A percentile compares a stretch with the other conserved stretches of the same genome.
Evolutionary conservation across 1,140 invertebrate species (phyloP).

Genomic region (Mercenaria mercenaria): DNA sequence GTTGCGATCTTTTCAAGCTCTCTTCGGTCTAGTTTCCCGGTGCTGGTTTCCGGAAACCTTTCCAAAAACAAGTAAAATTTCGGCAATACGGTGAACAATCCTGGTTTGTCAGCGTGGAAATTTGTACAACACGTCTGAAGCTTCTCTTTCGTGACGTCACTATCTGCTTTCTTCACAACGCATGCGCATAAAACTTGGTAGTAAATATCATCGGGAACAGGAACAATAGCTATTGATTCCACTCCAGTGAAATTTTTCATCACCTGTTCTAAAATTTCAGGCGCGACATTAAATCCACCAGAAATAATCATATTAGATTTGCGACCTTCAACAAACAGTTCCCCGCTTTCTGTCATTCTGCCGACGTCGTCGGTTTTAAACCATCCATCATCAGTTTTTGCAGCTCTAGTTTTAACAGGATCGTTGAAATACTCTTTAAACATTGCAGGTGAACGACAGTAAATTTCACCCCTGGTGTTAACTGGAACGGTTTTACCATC

Average conservation of each 20-base stretch:
- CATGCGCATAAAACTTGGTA: constrained; percentile 47
- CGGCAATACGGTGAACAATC: constrained; percentile 29
- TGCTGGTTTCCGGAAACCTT: constrained; percentile 31
- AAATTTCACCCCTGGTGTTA: background rate
- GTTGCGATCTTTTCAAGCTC: background rate
- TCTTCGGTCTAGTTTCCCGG: background rate
- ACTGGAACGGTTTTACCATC: constrained; percentile 2
- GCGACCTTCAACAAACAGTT: constrained; percentile 45
- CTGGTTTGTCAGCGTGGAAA: constrained; percentile 23
- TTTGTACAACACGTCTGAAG: background rate
- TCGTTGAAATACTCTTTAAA: constrained; percentile 72
- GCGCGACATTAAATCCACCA: constrained; percentile 47
- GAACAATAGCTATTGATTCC: constrained; percentile 32
- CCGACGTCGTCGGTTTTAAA: constrained; percentile 86
- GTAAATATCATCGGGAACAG: constrained; percentile 41
- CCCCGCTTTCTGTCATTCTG: constrained; percentile 64
- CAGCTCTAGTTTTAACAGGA: constrained; percentile 83
- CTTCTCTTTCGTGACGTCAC: background rate
- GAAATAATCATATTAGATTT: constrained; percentile 59
- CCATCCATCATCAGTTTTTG: constrained; percentile 85
- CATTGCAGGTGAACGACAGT: background rate
- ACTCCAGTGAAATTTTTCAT: constrained; percentile 3
- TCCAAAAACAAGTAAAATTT: constrained; percentile 39
- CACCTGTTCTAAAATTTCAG: constrained; percentile 37
- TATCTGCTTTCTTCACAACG: constrained; percentile 10